phyloP scores from a whole-genome alignment of 2,113 vertebrate genomes.

The Dicrurus megarhynchus region DNA sequence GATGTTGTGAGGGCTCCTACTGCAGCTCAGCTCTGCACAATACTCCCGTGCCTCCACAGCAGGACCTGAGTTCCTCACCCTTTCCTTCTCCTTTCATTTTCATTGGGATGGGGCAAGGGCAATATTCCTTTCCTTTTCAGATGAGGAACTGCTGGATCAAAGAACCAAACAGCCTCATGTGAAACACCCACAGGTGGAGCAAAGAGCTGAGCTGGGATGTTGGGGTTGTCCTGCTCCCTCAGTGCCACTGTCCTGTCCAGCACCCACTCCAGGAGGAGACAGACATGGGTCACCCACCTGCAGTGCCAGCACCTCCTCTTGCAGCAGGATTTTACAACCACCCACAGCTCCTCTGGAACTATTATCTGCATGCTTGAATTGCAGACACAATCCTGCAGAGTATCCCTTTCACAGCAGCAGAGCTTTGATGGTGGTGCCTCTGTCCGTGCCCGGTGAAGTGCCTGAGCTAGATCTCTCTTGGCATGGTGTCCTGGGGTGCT shows the following conservation, averaged over 20 bases:
- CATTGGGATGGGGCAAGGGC: not conserved
- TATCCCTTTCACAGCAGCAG: not conserved
- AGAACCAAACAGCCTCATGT: not conserved
- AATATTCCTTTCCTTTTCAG: not conserved
- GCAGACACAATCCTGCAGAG: not conserved
- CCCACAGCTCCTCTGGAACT: not conserved
- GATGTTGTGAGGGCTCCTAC: not conserved
- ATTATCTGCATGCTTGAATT: not conserved
- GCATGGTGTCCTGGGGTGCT: too few species aligned
- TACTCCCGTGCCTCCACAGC: not conserved
- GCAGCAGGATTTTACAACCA: not conserved
- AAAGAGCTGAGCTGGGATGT: not conserved
- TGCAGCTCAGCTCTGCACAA: not conserved
- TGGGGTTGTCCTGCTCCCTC: not conserved
- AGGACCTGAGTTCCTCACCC: not conserved
- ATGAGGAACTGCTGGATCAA: not conserved
- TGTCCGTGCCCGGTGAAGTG: rapidly evolving
- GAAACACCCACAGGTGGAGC: not conserved
- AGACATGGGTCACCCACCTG: not conserved
- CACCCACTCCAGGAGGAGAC: not conserved
- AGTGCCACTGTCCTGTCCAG: rapidly evolving
- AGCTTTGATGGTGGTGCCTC: not conserved
- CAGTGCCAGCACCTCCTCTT: not conserved
- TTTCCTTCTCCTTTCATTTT: not conserved
- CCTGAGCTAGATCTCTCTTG: not conserved